Conservation (phyloP, 2,888 invertebrate genomes). For the Synanthedon andrenaeformis region DNA sequence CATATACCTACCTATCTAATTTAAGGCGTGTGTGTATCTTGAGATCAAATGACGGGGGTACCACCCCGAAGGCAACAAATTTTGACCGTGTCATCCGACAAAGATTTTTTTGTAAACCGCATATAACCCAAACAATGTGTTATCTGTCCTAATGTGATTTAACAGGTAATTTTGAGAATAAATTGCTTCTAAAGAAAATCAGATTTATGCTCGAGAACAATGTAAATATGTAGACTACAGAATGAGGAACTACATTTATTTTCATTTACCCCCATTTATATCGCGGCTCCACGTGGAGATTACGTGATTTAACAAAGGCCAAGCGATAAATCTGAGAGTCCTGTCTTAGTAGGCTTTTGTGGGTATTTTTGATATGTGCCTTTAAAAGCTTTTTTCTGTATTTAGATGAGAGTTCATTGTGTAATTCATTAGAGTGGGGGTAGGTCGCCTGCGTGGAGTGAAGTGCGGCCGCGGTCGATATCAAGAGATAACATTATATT, state of each 20-base stretch:
- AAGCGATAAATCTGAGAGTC: conserved; percentile 62
- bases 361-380: conserved; percentile 71
- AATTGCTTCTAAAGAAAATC: conserved; percentile 58
- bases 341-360: conserved; percentile 71
- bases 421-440: conserved; percentile 68
- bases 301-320: conserved; percentile 70
- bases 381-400: conserved; percentile 72
- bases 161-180: conserved; percentile 67
- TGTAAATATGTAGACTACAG: conserved; percentile 64
- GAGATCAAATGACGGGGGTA: conserved; percentile 43
- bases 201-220: conserved; percentile 55
- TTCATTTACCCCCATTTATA: conserved; percentile 69
- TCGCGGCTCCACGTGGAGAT: conserved; percentile 68
- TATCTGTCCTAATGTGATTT: conserved; percentile 69
- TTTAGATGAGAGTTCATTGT: conserved; percentile 71
- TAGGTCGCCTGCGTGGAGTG: conserved; percentile 46
- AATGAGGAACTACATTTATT: conserved; percentile 70
- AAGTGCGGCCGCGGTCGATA: conserved; percentile 58
- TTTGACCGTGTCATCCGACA: conserved; percentile 47
- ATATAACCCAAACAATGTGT: conserved; percentile 55
- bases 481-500: conserved; percentile 63
- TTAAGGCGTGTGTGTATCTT: conserved; percentile 18
- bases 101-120: conserved; percentile 52
- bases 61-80: conserved; percentile 65
- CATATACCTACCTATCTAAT: conserved; percentile 19